Base-by-base conservation (phyloP, 2,888 invertebrate genomes). In the Cheilosia urbana region DNA sequence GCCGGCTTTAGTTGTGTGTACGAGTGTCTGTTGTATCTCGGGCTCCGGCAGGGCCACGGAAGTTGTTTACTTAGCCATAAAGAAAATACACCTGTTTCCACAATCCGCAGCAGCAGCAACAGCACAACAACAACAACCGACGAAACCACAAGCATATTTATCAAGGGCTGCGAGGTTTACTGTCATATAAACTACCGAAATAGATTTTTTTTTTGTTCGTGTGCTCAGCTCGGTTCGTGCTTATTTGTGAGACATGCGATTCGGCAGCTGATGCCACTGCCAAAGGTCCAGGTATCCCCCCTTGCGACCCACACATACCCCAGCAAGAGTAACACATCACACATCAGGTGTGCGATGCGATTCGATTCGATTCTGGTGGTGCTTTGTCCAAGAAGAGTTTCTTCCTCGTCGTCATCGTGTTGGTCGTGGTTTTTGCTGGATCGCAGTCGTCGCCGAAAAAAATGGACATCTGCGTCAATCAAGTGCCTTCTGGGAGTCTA, bases 381-480 rank as follows among this genome's bases (percentile, higher is more conserved):
- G 71, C 45, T 75, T 75, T 68, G 65, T 19, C 24, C 60, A 53
- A 4, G 37, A 19, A 1, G 49, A 37, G 47, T 58, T 34, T 30
- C 57, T 55, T 37, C 27, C 30, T 42, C 40, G 13, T 34, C 17
- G 40, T 27, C 27, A 6, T 27, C 27, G 27, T 27, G 27, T 7
- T 6, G 1, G 27, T 37, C 49, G 1, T 27, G 37, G 37, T 58
- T 69, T 40, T 57, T 45, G 55, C 17, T 55, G 53, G 71, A 17
- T 68, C 17, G 60, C 37, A 62, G 57, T 75, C 45, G 66, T 72
- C 79, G 49, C 73, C 79, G 68, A 72, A 78, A 62, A 65, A 85
- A 55, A 49, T 76, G 55, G 85, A 85, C 85, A 85, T 85, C 85
- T 85, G 85, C 85, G 71, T 81, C 85, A 81, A 85, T 85, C 81